A percentile compares a stretch with the other conserved stretches of the same genome.
phyloP scores from a whole-genome alignment of 1,140 invertebrate genomes.

The Drosophila repletoides region DNA sequence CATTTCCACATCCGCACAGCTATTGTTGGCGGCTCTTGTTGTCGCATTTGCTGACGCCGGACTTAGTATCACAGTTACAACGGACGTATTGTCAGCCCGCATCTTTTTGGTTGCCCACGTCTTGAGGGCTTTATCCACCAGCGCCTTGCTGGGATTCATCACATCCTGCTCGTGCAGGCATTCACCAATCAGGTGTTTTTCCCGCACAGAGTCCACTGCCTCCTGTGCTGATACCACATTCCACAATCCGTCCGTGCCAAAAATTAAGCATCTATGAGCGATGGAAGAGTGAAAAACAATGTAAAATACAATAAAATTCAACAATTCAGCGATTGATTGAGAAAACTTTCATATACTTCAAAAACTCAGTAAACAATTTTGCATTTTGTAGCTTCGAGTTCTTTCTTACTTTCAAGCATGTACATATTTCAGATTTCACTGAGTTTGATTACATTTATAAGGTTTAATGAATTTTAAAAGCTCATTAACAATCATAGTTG shows the following conservation, averaged over 20 bases:
- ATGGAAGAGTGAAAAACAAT: neutral
- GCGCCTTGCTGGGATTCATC: conserved; percentile 92
- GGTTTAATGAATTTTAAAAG: neutral
- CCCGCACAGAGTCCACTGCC: conserved; percentile 93
- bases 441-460: no score
- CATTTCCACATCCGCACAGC: conserved; percentile 31
- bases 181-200: conserved; percentile 89
- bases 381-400: no score
- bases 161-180: conserved; percentile 81
- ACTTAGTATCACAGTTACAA: conserved; percentile 96
- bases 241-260: conserved; percentile 98
- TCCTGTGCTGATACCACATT: conserved; percentile 94
- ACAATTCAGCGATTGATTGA: neutral
- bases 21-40: neutral
- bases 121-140: conserved; percentile 93
- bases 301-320: neutral
- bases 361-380: no score
- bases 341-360: neutral
- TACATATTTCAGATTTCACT: no score
- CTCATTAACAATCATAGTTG: no score
- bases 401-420: no score
- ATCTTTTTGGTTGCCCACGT: conserved; percentile 90
- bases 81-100: conserved; percentile 97
- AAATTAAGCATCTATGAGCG: conserved; percentile 90
- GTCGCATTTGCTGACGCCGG: conserved; percentile 87